Conservation (phyloP, 2,797 vertebrate genomes). For the Sebastes nivosus region DNA sequence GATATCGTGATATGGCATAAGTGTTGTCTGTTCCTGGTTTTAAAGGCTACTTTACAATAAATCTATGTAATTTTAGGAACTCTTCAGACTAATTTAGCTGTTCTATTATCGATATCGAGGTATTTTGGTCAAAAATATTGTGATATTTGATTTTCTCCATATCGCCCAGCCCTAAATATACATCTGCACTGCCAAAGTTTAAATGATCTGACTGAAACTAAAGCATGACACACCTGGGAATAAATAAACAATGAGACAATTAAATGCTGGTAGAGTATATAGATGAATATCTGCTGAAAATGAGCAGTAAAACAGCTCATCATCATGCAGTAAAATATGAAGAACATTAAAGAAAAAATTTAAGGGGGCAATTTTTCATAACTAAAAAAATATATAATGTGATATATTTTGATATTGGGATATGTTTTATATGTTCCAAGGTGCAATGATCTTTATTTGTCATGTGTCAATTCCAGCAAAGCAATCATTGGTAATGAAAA, state of each 20-base stretch:
- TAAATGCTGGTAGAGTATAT: not conserved
- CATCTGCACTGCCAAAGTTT: not conserved
- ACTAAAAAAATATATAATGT: not conserved
- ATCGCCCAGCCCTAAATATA: not conserved
- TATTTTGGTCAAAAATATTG: too few relatives aligned
- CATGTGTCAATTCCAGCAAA: too few relatives aligned
- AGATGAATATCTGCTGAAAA: not conserved
- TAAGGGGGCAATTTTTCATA: too few relatives aligned
- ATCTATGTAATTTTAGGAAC: too few relatives aligned
- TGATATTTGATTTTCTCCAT: too few relatives aligned
- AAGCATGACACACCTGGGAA: not conserved
- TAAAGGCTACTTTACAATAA: too few relatives aligned
- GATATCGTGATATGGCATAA: too few relatives aligned
- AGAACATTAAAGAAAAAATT: not conserved
- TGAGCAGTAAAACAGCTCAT: not conserved
- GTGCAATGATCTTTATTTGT: too few relatives aligned
- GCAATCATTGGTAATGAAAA: too few relatives aligned
- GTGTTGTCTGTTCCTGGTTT: too few relatives aligned
- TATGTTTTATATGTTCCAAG: not conserved
- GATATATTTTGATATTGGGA: not conserved
- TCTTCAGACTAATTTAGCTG: too few relatives aligned
- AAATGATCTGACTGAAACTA: not conserved
- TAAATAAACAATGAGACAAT: not conserved
- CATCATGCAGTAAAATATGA: not conserved
- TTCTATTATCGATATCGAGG: too few relatives aligned